phyloP scores from a whole-genome alignment of 2,888 invertebrate species.

The Pterobdella sp. region DNA sequence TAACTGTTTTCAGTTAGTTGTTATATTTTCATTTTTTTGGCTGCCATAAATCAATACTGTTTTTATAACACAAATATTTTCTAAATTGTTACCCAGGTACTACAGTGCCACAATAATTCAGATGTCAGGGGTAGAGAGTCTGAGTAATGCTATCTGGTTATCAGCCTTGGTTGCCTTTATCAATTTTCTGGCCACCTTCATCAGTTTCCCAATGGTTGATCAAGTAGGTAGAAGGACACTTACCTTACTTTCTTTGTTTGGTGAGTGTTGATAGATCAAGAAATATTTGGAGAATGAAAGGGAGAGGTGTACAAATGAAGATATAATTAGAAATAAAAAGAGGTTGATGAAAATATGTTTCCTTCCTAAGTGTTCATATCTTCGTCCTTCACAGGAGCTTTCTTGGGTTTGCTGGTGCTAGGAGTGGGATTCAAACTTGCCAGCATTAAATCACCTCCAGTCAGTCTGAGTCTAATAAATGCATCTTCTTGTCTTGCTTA shows the following conservation, averaged over 20 bases:
- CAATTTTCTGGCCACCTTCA: slow-evolving; percentile 48
- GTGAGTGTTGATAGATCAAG: slow-evolving; percentile 37
- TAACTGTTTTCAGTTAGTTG: not conserved
- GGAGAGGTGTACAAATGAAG: too few relatives aligned
- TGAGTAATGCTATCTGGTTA: slow-evolving; percentile 48
- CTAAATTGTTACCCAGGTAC: too few relatives aligned
- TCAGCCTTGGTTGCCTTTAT: slow-evolving; percentile 47
- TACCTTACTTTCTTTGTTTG: slow-evolving; percentile 46
- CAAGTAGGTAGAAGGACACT: slow-evolving; percentile 47
- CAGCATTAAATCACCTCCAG: slow-evolving; percentile 42
- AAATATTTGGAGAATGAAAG: too few relatives aligned
- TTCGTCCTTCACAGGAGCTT: slow-evolving; percentile 46
- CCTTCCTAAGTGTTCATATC: too few relatives aligned
- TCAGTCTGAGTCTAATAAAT: slow-evolving; percentile 32
- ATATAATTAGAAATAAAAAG: too few relatives aligned
- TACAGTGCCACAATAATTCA: slow-evolving; percentile 50
- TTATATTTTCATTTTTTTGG: too few relatives aligned
- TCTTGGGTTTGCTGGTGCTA: slow-evolving; percentile 45
- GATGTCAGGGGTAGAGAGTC: slow-evolving; percentile 48
- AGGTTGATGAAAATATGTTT: too few relatives aligned
- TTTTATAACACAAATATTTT: too few relatives aligned
- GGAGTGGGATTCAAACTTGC: slow-evolving; percentile 49
- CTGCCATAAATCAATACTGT: too few relatives aligned
- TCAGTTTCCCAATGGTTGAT: slow-evolving; percentile 49
- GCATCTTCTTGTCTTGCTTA: not conserved